These are phyloP conservation scores for Notoglanidium macrostoma DNA, from an alignment of 2,797 vertebrate genomes.

Conservation along the genomic window DNA sequence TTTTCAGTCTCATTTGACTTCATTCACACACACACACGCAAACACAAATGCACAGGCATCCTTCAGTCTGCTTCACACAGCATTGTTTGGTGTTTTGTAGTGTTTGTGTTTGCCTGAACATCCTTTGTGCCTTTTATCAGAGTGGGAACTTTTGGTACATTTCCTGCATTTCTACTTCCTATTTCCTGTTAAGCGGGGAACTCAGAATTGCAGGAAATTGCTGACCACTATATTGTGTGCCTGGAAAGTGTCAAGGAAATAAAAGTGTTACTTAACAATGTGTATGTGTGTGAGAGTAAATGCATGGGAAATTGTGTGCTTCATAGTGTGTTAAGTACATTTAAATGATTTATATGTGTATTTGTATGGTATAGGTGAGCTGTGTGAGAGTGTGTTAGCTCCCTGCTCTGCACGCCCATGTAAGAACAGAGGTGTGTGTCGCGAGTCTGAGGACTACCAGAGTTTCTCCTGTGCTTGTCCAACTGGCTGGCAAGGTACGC, in stretches of 20 bases:
- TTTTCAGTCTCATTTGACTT: constrained; percentile 13
- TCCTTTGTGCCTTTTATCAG: constrained; percentile 8
- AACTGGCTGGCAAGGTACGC: constrained; percentile 90
- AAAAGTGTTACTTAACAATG: constrained; percentile 34
- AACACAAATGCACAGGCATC: constrained; percentile 24
- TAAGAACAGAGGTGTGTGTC: constrained; percentile 85
- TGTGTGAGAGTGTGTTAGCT: constrained; percentile 88
- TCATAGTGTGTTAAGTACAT: not conserved
- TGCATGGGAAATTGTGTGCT: not conserved
- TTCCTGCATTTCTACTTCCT: constrained; percentile 75
- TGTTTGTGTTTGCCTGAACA: not conserved
- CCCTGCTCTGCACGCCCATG: constrained; percentile 86
- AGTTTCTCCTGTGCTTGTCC: constrained; percentile 93
- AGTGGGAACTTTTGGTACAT: constrained; percentile 34
- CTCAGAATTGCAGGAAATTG: constrained; percentile 90
- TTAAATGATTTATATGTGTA: not conserved
- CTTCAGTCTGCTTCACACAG: constrained; percentile 36
- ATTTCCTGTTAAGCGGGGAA: constrained; percentile 80
- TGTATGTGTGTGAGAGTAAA: constrained; percentile 7
- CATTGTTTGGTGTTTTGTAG: constrained; percentile 20
- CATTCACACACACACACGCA: not conserved
- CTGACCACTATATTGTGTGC: constrained; percentile 81
- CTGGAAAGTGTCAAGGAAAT: constrained; percentile 78
- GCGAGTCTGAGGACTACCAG: constrained; percentile 88
- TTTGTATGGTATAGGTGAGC: constrained; percentile 76